These are phyloP conservation scores for Drosophila rufa DNA, from an alignment of 1,140 invertebrate species.

Conservation along the genomic window DNA sequence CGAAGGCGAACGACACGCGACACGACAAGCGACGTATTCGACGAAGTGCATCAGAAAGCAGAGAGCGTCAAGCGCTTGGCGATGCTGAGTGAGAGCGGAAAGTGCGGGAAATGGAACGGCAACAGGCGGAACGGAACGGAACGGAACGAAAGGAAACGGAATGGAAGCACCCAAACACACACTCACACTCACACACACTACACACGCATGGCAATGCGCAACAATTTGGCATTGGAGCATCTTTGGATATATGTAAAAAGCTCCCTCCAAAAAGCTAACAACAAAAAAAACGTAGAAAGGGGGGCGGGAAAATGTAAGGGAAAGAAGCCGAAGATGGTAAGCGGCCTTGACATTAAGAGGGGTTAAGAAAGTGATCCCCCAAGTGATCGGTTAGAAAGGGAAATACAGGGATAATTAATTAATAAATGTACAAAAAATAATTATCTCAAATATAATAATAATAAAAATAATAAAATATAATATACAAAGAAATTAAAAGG, in stretches of 20 bases:
- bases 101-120: conserved; percentile 59
- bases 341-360: conserved; percentile 11
- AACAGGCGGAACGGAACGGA: conserved; percentile 57
- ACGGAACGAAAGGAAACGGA: conserved; percentile 12
- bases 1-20: conserved; percentile 23
- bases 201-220: conserved; percentile 36
- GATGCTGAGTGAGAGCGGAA: conserved; percentile 34
- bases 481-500: too few species aligned
- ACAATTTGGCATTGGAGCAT: conserved; percentile 63
- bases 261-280: conserved; percentile 22
- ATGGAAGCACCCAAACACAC: conserved; percentile 19
- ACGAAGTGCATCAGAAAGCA: conserved; percentile 43
- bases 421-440: too few species aligned
- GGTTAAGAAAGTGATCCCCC: neutral
- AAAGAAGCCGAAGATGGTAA: neutral
- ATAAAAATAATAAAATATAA: too few species aligned
- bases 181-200: conserved; percentile 2
- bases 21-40: conserved; percentile 36
- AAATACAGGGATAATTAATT: too few species aligned
- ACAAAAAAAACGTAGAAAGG: conserved; percentile 15
- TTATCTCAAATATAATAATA: too few species aligned
- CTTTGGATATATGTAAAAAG: conserved; percentile 19
- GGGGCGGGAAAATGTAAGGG: conserved; percentile 8
- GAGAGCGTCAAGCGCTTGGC: conserved; percentile 23
- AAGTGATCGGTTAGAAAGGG: neutral